phyloP scores from a whole-genome alignment of 2,888 invertebrate species.

The Calliphora vomitoria region DNA sequence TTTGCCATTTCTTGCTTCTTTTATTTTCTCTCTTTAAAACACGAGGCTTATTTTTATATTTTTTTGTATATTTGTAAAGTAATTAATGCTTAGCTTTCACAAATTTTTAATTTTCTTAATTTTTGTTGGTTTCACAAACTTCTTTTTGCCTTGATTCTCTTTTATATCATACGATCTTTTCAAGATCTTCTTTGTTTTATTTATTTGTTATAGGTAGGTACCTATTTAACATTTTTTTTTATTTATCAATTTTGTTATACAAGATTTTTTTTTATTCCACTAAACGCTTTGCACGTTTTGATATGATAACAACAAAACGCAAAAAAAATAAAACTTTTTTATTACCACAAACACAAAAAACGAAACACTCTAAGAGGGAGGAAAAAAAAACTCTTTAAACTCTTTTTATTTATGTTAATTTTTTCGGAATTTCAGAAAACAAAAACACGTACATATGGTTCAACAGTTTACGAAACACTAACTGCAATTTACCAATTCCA shows the following conservation, averaged over 20 bases:
- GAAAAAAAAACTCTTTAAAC: conserved; percentile 54
- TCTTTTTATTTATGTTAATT: conserved; percentile 24
- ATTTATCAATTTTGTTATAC: too few relatives aligned
- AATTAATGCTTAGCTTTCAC: conserved; percentile 42
- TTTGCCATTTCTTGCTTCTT: conserved; percentile 36
- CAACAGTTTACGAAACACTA: conserved; percentile 76
- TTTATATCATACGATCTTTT: neutral
- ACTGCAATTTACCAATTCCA: conserved; percentile 74
- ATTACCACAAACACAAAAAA: conserved; percentile 6
- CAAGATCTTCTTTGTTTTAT: neutral
- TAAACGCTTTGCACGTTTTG: conserved; percentile 51
- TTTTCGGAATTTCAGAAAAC: conserved; percentile 44
- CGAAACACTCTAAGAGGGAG: conserved; percentile 5
- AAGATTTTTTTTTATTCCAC: neutral
- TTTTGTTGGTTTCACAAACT: neutral
- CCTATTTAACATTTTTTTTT: too few relatives aligned
- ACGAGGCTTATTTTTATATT: conserved; percentile 26
- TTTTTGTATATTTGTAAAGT: conserved; percentile 4
- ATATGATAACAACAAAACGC: conserved; percentile 54
- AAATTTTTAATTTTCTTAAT: conserved; percentile 4
- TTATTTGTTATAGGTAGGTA: neutral
- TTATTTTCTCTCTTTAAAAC: conserved; percentile 37
- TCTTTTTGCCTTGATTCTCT: conserved; percentile 1
- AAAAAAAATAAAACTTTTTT: conserved; percentile 33
- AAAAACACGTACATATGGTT: conserved; percentile 65